Percentiles rank a stretch among this genome's conserved stretches.
These are phyloP conservation scores for Sabatieria punctata DNA, from an alignment of 2,888 invertebrate species.

Conservation along the genomic window DNA sequence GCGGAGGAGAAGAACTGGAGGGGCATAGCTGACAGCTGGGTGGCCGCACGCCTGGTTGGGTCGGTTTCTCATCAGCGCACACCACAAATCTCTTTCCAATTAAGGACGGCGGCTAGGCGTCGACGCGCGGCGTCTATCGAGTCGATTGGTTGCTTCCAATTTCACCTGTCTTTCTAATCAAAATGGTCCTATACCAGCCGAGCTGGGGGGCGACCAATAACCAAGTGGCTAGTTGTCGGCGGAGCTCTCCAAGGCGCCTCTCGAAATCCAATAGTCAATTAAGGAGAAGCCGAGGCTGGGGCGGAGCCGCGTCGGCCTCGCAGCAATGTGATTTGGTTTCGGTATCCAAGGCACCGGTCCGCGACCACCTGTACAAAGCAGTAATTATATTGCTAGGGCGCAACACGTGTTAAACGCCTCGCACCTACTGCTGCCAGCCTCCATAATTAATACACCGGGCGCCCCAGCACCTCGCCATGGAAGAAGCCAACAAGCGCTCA, in stretches of 20 bases:
- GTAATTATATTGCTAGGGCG: not conserved
- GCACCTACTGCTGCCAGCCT: not conserved
- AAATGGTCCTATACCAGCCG: not conserved
- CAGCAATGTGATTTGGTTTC: not conserved
- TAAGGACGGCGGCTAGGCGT: too few species aligned
- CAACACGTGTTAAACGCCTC: not conserved
- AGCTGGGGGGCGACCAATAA: not conserved
- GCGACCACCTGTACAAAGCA: not conserved
- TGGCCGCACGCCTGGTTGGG: not conserved
- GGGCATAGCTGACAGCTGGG: not conserved
- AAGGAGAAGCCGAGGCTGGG: not conserved
- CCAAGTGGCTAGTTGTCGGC: too few species aligned
- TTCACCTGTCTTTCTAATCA: too few species aligned
- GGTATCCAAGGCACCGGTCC: not conserved
- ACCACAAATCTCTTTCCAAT: not conserved
- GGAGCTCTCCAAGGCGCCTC: not conserved
- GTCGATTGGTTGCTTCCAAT: too few species aligned
- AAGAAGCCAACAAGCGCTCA: not conserved
- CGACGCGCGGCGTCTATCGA: too few species aligned
- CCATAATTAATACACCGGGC: not conserved
- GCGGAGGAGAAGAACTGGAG: not conserved
- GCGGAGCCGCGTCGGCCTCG: not conserved
- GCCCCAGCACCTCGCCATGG: not conserved
- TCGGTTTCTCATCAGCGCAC: not conserved
- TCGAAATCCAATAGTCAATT: too few species aligned